These are phyloP conservation scores for Heliconius aoede DNA, from an alignment of 2,888 invertebrate species.

Conservation along the genomic window DNA sequence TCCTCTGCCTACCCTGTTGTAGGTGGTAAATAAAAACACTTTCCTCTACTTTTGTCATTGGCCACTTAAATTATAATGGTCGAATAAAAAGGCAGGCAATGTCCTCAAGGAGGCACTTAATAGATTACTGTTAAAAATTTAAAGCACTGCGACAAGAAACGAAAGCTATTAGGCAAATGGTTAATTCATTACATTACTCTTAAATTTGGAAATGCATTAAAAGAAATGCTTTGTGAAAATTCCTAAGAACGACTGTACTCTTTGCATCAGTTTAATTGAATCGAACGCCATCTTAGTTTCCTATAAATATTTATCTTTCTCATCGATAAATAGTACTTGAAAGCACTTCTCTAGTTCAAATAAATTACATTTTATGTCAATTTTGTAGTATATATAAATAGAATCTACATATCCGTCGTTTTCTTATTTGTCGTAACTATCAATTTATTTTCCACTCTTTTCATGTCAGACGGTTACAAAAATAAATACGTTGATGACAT, in stretches of 20 bases:
- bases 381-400: not conserved
- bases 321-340: conserved; percentile 1
- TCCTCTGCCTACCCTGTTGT: too few relatives aligned
- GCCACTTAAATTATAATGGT: not conserved
- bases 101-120: conserved; percentile 4
- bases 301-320: conserved; percentile 13
- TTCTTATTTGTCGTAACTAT: too few relatives aligned
- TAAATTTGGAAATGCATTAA: conserved; percentile 37
- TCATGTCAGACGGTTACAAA: too few relatives aligned
- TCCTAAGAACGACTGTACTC: conserved; percentile 24
- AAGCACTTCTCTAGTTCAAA: not conserved
- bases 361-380: not conserved
- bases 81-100: not conserved
- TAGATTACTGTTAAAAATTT: conserved; percentile 20
- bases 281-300: conserved; percentile 21
- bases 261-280: conserved; percentile 25
- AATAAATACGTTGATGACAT: too few relatives aligned
- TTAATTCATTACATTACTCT: conserved; percentile 34
- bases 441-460: too few relatives aligned
- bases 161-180: conserved; percentile 32
- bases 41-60: not conserved
- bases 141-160: conserved; percentile 5
- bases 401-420: too few relatives aligned
- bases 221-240: conserved; percentile 36
- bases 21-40: not conserved